A percentile compares a stretch with the other conserved stretches of the same genome.
These are phyloP conservation scores for Tetragonula carbonaria DNA, from an alignment of 2,888 invertebrate species.

Conservation along the genomic window DNA sequence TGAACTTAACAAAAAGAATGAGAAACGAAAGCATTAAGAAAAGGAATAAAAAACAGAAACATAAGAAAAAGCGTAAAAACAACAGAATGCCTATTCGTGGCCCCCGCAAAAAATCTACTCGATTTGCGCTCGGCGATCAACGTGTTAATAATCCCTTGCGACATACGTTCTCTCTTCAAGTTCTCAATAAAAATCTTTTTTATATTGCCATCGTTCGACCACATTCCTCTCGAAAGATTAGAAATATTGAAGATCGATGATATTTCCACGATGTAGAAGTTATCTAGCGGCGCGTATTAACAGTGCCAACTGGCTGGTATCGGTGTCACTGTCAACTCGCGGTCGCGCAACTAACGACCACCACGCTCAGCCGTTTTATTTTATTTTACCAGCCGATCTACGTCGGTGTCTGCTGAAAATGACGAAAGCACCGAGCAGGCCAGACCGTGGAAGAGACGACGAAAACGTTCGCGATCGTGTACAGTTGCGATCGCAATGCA, in stretches of 20 bases:
- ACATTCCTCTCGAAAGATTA: not conserved
- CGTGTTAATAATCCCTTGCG: not conserved
- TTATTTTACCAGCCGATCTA: not conserved
- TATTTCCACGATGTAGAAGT: conserved; percentile 41
- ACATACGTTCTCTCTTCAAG: not conserved
- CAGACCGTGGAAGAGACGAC: conserved; percentile 38
- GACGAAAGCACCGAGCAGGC: conserved; percentile 33
- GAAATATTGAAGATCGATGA: conserved; percentile 29
- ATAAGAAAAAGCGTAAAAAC: no score
- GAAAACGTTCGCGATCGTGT: conserved; percentile 45
- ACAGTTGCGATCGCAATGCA: conserved; percentile 55
- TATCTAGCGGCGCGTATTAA: conserved; percentile 34
- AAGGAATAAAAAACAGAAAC: no score
- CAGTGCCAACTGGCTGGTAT: conserved; percentile 12
- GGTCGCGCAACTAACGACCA: conserved; percentile 28
- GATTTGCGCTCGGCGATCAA: no score
- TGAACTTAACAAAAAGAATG: no score
- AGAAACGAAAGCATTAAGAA: no score
- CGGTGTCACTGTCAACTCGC: conserved; percentile 39
- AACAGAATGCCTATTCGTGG: no score
- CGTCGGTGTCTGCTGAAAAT: conserved; percentile 27
- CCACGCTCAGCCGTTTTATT: conserved; percentile 20
- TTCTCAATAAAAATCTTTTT: not conserved
- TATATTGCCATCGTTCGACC: not conserved
- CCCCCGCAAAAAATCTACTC: no score